These are phyloP conservation scores for Sylvia borin DNA, from an alignment of 2,797 vertebrate species.

Conservation along the genomic window DNA sequence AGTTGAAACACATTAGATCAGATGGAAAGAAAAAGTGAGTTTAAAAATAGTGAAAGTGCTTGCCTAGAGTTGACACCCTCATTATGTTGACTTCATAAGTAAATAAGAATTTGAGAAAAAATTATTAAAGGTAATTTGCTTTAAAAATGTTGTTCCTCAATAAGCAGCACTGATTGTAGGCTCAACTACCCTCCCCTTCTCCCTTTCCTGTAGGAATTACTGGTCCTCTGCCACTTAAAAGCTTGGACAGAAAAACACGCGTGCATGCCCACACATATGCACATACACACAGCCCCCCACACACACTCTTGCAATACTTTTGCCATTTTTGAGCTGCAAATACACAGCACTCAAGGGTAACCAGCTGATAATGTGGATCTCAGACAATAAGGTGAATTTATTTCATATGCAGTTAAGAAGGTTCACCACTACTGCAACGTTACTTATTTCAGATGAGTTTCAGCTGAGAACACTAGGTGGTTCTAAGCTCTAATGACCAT, in stretches of 20 bases:
- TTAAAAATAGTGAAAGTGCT: not conserved
- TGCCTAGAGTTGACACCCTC: not conserved
- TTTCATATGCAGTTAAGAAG: not conserved
- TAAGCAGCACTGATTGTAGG: not conserved
- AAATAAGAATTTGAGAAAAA: not conserved
- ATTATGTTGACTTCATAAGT: not conserved
- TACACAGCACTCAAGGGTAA: not conserved
- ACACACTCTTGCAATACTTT: not conserved
- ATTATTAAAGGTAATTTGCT: not conserved
- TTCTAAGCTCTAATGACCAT: not conserved
- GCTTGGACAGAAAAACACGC: accelerated
- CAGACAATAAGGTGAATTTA: not conserved
- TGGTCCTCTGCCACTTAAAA: not conserved
- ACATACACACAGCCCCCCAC: too few relatives aligned
- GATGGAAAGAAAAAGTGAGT: not conserved
- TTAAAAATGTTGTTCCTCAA: not conserved
- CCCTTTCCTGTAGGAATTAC: not conserved
- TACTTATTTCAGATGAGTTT: not conserved
- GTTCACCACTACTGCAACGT: not conserved
- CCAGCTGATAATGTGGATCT: not conserved
- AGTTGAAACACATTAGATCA: not conserved
- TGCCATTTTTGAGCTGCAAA: not conserved
- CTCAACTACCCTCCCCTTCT: not conserved
- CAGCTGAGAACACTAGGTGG: not conserved
- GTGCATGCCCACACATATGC: too few relatives aligned